A percentile compares a stretch with the other conserved stretches of the same genome.
phyloP scores from a whole-genome alignment of 2,113 vertebrate species.

The Caranx ignobilis region DNA sequence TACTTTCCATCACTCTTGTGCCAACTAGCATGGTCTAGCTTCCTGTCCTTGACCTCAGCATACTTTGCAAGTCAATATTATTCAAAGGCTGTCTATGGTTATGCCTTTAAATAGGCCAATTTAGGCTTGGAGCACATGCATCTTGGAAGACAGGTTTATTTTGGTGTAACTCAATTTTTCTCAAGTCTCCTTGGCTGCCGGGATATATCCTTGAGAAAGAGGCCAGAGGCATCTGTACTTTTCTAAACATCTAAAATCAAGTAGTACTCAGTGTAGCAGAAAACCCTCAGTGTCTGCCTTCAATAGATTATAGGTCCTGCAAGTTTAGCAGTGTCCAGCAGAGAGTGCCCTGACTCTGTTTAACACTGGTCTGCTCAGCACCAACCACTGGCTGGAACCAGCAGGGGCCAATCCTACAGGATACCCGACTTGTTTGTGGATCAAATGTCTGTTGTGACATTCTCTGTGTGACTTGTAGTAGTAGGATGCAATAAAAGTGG shows the following conservation, averaged over 20 bases:
- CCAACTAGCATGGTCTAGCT: conserved; percentile 58
- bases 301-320: conserved; percentile 40
- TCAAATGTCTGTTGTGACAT: background rate
- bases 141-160: conserved; percentile 90
- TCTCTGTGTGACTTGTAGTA: background rate
- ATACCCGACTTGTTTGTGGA: conserved; percentile 4
- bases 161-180: conserved; percentile 87
- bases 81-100: conserved; percentile 84
- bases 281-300: background rate
- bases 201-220: conserved; percentile 86
- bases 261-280: background rate
- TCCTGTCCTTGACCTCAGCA: conserved; percentile 77
- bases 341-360: conserved; percentile 69
- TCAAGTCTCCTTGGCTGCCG: conserved; percentile 85
- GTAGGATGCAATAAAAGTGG: background rate
- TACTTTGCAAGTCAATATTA: conserved; percentile 85
- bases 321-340: conserved; percentile 61
- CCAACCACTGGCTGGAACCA: conserved; percentile 22
- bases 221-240: conserved; percentile 77
- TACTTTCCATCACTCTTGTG: conserved; percentile 73
- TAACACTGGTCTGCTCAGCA: conserved; percentile 11
- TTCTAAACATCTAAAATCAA: conserved; percentile 76
- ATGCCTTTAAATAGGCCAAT: conserved; percentile 87
- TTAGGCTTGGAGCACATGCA: conserved; percentile 84
- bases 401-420: background rate